Conservation (phyloP, 2,797 vertebrate genomes). For the Halcyon smyrnensis region DNA sequence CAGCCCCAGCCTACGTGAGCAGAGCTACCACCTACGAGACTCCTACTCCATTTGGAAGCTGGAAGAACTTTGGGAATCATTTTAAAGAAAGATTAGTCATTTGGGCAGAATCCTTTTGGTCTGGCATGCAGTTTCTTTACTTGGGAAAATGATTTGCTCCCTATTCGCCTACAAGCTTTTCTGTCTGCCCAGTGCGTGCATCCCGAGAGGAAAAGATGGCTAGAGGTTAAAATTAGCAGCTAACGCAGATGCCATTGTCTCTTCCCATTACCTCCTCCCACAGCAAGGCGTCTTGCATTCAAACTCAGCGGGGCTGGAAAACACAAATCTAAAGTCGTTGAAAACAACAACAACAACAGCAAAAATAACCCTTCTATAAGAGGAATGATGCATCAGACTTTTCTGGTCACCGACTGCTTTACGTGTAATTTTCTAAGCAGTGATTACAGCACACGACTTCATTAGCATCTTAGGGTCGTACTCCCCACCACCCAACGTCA, state of each 20-base stretch:
- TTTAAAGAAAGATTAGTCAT: neutral
- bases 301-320: neutral
- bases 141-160: neutral
- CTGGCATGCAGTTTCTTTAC: neutral
- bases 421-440: neutral
- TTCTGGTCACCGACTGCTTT: neutral
- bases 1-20: neutral
- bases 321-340: neutral
- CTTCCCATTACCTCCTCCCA: conserved; percentile 56
- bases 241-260: conserved; percentile 31
- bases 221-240: conserved; percentile 70
- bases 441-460: neutral
- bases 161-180: neutral
- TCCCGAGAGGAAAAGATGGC: conserved; percentile 26
- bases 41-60: neutral
- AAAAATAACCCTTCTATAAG: neutral
- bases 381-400: neutral
- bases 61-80: neutral
- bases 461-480: neutral
- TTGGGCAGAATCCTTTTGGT: neutral
- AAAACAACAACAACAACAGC: neutral
- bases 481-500: neutral
- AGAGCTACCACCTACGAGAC: neutral
- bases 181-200: neutral
- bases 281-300: neutral